Evolutionary conservation across 2,113 vertebrate species (phyloP), one percentile per base, ranked within the genome.

Genomic region (Heterotis niloticus): DNA sequence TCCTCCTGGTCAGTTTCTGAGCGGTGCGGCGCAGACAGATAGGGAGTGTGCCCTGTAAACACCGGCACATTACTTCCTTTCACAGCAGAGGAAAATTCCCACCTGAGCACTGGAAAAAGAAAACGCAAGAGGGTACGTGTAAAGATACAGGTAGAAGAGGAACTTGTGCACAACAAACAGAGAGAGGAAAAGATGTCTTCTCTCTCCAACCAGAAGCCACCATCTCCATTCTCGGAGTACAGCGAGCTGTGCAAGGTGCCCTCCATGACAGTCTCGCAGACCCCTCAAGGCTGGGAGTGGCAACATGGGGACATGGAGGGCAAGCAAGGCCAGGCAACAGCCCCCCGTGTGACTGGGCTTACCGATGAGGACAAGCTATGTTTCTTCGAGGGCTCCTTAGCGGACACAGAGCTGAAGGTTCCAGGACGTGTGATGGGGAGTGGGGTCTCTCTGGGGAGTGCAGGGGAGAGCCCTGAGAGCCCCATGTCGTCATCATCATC

Each of bases 321-420:
- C 73, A 86, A 83, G 9, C 90, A 92, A 1, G 92, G 90, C 88
- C 81, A 90, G 0, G 92, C 89, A 2, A 84, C 90, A 29, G 89
- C 90, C 68, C 84, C 92, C 73, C 52, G 74, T 83, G 89, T 70
- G 0, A 67, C 91, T 0, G 93, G 93, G 13, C 95, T 98, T 88
- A 96, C 95, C 0, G 96, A 97, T 7, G 95, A 96, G 85, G 96
- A 94, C 87, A 97, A 96, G 91, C 92, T 97, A 52, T 95, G 96
- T 88, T 95, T 94, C 87, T 96, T 94, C 12, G 94, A 96, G 76
- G 82, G 82, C 52, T 80, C 90, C 0, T 82, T 76, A 29, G 82
- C 80, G 17, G 94, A 95, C 74, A 88, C 91, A 70, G 95, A 94
- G 72, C 92, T 93, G 71, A 90, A 92, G 88, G 88, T 91, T 23